A percentile compares a stretch with the other conserved stretches of the same genome.
Evolutionary conservation across 2,113 vertebrate species (phyloP).

Genomic region (Sterna hirundo): DNA sequence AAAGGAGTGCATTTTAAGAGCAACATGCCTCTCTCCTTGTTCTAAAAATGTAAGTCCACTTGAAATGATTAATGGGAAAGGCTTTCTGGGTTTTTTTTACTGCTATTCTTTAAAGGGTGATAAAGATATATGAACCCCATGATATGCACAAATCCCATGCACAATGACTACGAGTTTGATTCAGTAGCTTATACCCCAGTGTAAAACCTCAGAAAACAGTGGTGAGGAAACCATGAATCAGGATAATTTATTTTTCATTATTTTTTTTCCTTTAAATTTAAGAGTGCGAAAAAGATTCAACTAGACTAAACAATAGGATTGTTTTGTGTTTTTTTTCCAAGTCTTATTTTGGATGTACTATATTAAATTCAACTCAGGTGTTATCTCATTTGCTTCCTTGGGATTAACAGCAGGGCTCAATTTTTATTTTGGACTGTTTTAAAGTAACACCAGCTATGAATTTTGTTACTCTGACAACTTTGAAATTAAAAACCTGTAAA

Average conservation of each 20-base stretch:
- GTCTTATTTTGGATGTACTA: not conserved
- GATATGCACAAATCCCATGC: constrained; percentile 49
- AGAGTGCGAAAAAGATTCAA: not conserved
- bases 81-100: constrained; percentile 9
- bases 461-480: constrained; percentile 1
- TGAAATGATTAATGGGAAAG: constrained; percentile 53
- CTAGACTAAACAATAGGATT: not conserved
- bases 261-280: not conserved
- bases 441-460: not conserved
- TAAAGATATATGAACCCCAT: constrained; percentile 67
- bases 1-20: constrained; percentile 29
- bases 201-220: constrained; percentile 37
- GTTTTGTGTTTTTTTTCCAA: not conserved
- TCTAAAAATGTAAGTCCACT: constrained; percentile 26
- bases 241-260: constrained; percentile 9
- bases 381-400: not conserved
- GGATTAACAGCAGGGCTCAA: not conserved
- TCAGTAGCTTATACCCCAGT: constrained; percentile 30
- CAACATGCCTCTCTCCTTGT: not conserved
- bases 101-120: constrained; percentile 56
- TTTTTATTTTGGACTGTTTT: constrained; percentile 13
- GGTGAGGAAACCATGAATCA: constrained; percentile 41
- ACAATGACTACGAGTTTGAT: not conserved
- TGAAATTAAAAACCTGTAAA: constrained; percentile 29
- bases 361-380: not conserved